These are phyloP conservation scores for Luperina testacea DNA, from an alignment of 2,888 invertebrate species.

Conservation along the genomic window DNA sequence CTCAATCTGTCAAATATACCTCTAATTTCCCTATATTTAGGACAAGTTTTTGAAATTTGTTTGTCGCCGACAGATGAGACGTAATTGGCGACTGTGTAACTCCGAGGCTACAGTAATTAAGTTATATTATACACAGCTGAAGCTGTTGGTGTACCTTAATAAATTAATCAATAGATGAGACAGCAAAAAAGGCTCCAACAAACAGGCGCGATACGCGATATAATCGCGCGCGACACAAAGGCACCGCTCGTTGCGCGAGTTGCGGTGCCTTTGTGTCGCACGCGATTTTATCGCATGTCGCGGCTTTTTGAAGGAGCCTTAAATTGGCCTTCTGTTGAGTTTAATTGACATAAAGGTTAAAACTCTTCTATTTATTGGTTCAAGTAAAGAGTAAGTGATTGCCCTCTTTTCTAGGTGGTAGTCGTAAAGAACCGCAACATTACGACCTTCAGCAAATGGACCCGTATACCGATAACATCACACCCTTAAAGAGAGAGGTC, in stretches of 20 bases:
- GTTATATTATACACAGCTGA: too few relatives aligned
- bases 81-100: not conserved
- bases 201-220: too few relatives aligned
- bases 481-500: conserved; percentile 8
- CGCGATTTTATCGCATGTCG: too few relatives aligned
- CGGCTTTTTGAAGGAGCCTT: too few relatives aligned
- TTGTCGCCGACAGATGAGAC: not conserved
- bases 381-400: not conserved
- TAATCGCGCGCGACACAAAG: too few relatives aligned
- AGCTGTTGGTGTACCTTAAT: too few relatives aligned
- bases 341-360: not conserved
- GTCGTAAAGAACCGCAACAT: conserved; percentile 5
- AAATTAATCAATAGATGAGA: too few relatives aligned
- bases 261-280: too few relatives aligned
- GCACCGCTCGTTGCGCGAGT: too few relatives aligned
- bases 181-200: too few relatives aligned
- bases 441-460: not conserved
- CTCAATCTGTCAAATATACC: not conserved
- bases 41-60: not conserved
- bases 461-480: conserved; percentile 7
- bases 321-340: not conserved
- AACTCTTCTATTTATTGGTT: not conserved
- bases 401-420: not conserved
- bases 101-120: not conserved
- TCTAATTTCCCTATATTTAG: not conserved